Conservation (phyloP, 2,888 invertebrate genomes). For the Harpagoxenus sublaevis region DNA sequence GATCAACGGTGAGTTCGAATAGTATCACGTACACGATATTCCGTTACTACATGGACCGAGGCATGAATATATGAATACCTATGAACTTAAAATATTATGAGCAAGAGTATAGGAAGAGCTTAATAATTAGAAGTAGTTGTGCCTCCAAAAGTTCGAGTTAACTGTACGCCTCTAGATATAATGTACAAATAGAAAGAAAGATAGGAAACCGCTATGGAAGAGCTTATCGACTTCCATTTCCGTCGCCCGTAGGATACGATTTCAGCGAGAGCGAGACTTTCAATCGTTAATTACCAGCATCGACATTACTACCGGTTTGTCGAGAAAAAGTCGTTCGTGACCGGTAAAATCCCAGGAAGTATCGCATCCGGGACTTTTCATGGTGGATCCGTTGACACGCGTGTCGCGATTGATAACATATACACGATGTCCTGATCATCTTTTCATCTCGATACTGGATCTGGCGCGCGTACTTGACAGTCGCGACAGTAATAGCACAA, state of each 20-base stretch:
- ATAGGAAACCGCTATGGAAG: neutral
- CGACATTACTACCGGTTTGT: slow-evolving; percentile 52
- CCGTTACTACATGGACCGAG: neutral
- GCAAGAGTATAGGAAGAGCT: neutral
- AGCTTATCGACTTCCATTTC: slow-evolving; percentile 19
- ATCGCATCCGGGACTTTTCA: slow-evolving; percentile 21
- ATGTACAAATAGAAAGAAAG: neutral
- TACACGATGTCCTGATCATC: neutral
- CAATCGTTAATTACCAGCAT: slow-evolving; percentile 75
- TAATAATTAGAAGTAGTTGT: neutral
- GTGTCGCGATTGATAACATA: neutral
- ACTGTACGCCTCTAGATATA: neutral
- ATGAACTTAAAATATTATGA: slow-evolving; percentile 1
- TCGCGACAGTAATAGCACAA: neutral
- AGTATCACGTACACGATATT: neutral
- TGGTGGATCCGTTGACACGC: neutral
- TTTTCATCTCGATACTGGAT: neutral
- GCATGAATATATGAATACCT: neutral
- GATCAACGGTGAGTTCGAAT: slow-evolving; percentile 71
- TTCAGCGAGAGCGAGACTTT: slow-evolving; percentile 70
- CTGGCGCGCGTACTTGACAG: neutral
- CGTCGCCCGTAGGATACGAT: slow-evolving; percentile 47
- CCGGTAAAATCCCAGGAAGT: slow-evolving; percentile 76
- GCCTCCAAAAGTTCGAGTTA: neutral
- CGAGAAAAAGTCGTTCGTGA: slow-evolving; percentile 74